Evolutionary conservation across 2,113 vertebrate species (phyloP), one percentile per base, ranked within the genome.

Genomic region (Poicephalus meyeri): DNA sequence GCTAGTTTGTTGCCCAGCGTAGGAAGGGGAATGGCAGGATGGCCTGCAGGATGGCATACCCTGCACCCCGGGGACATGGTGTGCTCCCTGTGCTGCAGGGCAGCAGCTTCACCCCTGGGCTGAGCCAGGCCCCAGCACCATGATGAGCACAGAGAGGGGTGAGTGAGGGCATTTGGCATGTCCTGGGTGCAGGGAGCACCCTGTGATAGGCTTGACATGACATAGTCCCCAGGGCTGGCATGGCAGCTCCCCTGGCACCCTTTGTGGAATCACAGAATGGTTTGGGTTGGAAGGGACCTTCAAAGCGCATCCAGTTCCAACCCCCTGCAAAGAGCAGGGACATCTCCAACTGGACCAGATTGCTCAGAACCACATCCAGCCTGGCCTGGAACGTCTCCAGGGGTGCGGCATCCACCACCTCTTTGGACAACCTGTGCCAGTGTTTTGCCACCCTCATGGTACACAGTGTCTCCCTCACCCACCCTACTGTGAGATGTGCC

Each of bases 21-120:
- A 42, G 70, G 35, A 31, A 81, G 81, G 77, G 61, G 84, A 55
- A 26, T 64, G 42, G 9, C 26, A 42, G 55, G 11, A 35, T 61
- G 88, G 24, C 41, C 37, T 37, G 9, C 26, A 42, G 55, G 11
- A 35, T 61, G 88, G 24, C 41, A 37, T 37, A 33, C 21, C 21
- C 33, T 58, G 56, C 56, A 23, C 33, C 21, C 13, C 13, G 13
- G 13, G 56, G 56, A 58, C 20, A 35, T n/a, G 33, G 56, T 58
- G 2, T 4, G 2, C 29, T 61, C 0, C 0, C 65, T 53, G 42
- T 76, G 61, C 78, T 76, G 82, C 49, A 56, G 79, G 35, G 46
- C 52, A 10, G 16, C 39, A 61, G 58, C 13, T 53, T 71, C 37
- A 29, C 21, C 25, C 24, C n/a, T 46, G 28, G 33, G 25, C 37